Evolutionary conservation across 2,797 vertebrate genomes (phyloP).

Genomic region (Otolemur crassicaudatus): DNA sequence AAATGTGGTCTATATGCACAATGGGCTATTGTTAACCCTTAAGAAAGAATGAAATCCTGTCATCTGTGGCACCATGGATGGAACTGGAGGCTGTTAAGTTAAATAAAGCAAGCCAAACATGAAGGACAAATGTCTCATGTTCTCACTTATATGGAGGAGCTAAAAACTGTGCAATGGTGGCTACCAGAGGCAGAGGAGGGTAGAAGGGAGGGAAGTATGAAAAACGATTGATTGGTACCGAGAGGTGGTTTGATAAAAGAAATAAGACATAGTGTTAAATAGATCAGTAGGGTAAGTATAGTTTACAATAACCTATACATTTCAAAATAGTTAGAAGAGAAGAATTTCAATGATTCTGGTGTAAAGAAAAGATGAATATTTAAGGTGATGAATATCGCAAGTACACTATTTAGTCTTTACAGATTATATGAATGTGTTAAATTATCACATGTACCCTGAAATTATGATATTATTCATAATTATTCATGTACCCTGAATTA

Average conservation of each 20-base stretch:
- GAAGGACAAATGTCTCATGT: background rate
- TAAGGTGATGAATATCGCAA: background rate
- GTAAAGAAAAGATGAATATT: background rate
- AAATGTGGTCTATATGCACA: background rate
- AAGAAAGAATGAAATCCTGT: background rate
- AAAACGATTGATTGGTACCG: background rate
- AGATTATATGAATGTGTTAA: background rate
- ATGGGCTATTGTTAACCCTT: background rate
- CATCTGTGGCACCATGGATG: background rate
- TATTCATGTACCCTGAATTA: background rate
- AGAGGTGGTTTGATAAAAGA: background rate
- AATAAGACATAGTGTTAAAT: background rate
- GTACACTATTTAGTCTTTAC: background rate
- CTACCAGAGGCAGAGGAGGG: background rate
- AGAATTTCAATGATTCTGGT: background rate
- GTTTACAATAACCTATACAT: background rate
- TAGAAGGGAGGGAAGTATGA: background rate
- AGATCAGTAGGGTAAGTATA: background rate
- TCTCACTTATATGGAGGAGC: background rate
- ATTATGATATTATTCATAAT: too few relatives aligned
- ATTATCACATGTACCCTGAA: background rate
- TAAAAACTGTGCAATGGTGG: background rate
- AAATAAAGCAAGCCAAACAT: background rate
- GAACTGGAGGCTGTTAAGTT: background rate
- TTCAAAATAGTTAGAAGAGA: background rate